These are phyloP conservation scores for Rhynchophorus ferrugineus DNA, from an alignment of 1,140 invertebrate species.

Conservation along the genomic window DNA sequence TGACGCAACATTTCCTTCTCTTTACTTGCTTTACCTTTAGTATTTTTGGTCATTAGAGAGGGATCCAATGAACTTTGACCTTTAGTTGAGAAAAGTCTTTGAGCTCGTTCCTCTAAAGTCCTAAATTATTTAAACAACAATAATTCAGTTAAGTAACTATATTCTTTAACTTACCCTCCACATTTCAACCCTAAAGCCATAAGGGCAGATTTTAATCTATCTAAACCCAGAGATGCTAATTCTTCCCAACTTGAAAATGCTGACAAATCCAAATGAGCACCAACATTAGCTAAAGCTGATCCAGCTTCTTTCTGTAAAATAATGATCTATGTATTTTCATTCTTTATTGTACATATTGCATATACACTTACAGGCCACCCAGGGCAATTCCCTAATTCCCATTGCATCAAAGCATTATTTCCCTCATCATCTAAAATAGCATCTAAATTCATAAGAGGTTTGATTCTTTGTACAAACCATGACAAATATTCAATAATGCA, in stretches of 20 bases:
- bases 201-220: conserved; percentile 94
- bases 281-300: conserved; percentile 83
- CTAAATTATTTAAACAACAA: conserved; percentile 68
- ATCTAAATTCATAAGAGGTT: conserved; percentile 83
- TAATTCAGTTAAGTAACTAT: not conserved
- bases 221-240: conserved; percentile 89
- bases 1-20: conserved; percentile 65
- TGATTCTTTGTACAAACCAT: conserved; percentile 77
- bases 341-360: conserved; percentile 8
- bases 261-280: conserved; percentile 93
- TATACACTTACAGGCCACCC: conserved; percentile 77
- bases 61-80: conserved; percentile 87
- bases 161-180: conserved; percentile 62
- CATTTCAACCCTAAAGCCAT: conserved; percentile 98
- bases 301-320: conserved; percentile 83
- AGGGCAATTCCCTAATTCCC: conserved; percentile 82
- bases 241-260: conserved; percentile 98
- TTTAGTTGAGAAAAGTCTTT: conserved; percentile 92
- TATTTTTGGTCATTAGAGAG: conserved; percentile 80
- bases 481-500: conserved; percentile 81
- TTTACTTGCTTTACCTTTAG: conserved; percentile 59
- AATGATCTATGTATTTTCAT: conserved; percentile 4
- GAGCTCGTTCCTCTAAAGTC: conserved; percentile 92
- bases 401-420: conserved; percentile 76
- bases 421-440: conserved; percentile 69